Evolutionary conservation across 2,888 invertebrate species (phyloP).

Genomic region (Endotricha flammealis): DNA sequence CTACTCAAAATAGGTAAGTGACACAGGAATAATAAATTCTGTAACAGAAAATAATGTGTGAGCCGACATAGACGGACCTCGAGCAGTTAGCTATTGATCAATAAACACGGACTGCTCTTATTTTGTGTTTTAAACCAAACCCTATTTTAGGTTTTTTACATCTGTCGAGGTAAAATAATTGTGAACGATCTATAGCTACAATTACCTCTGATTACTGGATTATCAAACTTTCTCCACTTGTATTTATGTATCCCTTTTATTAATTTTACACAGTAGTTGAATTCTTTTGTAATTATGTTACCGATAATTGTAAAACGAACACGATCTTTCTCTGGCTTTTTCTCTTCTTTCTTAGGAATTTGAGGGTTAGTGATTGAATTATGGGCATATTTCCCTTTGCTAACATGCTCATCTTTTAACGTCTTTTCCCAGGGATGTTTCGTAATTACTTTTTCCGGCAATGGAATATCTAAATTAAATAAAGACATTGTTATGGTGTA

Average conservation of each 20-base stretch:
- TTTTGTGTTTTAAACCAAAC: no score
- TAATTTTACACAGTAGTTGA: constrained; percentile 49
- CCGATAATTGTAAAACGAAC: constrained; percentile 55
- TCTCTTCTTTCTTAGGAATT: constrained; percentile 39
- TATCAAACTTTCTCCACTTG: constrained; percentile 42
- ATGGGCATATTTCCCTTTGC: constrained; percentile 47
- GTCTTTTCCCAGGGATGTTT: constrained; percentile 54
- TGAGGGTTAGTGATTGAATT: constrained; percentile 52
- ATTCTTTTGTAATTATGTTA: constrained; percentile 51
- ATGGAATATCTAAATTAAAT: constrained; percentile 27
- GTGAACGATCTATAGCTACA: no score
- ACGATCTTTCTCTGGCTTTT: constrained; percentile 21
- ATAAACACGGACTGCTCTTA: no score
- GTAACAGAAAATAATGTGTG: no score
- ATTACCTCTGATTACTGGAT: constrained; percentile 58
- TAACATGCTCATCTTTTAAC: constrained; percentile 38
- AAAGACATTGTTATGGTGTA: constrained; percentile 18
- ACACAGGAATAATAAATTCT: no score
- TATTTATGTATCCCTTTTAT: constrained; percentile 55
- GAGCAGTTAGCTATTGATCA: no score
- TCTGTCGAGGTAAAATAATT: no score
- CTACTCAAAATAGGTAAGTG: no score
- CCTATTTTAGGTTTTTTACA: no score
- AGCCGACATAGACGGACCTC: no score
- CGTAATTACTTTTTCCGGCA: constrained; percentile 24